Evolutionary conservation across 2,797 vertebrate genomes (phyloP).

Genomic region (Holocentrus rufus): DNA sequence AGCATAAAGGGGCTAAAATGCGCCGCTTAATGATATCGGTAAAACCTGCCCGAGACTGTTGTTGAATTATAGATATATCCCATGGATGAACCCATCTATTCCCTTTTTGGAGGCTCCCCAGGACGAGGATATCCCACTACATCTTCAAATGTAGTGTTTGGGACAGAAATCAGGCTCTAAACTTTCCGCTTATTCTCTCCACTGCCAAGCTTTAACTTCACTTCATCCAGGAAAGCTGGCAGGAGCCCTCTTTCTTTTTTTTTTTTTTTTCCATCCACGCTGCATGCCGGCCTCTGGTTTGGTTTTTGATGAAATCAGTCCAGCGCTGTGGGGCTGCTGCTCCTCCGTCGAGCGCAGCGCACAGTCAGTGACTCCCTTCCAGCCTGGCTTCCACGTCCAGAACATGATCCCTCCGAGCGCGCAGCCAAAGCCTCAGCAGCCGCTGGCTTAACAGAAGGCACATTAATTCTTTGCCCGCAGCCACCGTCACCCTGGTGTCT

Average conservation of each 20-base stretch:
- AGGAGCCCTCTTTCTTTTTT: slow-evolving; percentile 52
- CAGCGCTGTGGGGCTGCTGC: slow-evolving; percentile 50
- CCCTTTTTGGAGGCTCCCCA: not conserved
- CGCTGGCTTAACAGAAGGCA: slow-evolving; percentile 49
- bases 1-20: slow-evolving; percentile 21
- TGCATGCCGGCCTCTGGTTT: slow-evolving; percentile 63
- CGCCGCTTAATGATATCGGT: slow-evolving; percentile 40
- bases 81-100: slow-evolving; percentile 44
- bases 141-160: slow-evolving; percentile 49
- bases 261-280: slow-evolving; percentile 66
- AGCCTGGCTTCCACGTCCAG: slow-evolving; percentile 63
- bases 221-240: slow-evolving; percentile 44
- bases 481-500: slow-evolving; percentile 49
- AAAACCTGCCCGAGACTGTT: slow-evolving; percentile 37
- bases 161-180: slow-evolving; percentile 56
- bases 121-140: slow-evolving; percentile 32
- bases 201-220: slow-evolving; percentile 64
- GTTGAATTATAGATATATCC: slow-evolving; percentile 48
- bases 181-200: slow-evolving; percentile 55
- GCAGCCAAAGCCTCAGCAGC: slow-evolving; percentile 71
- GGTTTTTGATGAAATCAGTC: slow-evolving; percentile 64
- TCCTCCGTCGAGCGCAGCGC: slow-evolving; percentile 42
- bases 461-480: slow-evolving; percentile 53
- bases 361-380: slow-evolving; percentile 52
- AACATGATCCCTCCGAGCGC: slow-evolving; percentile 57